Base-by-base conservation (phyloP, 1,140 invertebrate species). In the Drosophila pseudoobscura region DNA sequence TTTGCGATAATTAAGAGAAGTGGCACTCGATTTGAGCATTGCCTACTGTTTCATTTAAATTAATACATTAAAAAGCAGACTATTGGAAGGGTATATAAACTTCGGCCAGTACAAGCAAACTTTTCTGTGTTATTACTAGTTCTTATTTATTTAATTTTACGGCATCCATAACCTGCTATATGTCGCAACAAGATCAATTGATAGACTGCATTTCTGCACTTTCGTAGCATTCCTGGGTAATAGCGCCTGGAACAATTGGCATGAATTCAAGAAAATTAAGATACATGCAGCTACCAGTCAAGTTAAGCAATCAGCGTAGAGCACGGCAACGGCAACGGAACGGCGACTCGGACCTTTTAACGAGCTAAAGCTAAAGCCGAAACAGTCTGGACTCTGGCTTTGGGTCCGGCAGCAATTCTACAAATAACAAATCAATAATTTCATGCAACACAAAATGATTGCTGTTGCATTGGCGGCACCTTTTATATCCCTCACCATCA, bases 351-450 rank as follows among this genome's bases (percentile, higher is more conserved):
- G 64, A 69, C 75, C 65, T 75, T 78, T 78, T 75, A 75, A 78
- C 75, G 75, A 78, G 75, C 72, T 63, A 35, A 29, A 57, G 13
- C 50, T n/a, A 24, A 31, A 8, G 22, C 41, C 20, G 56, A 26
- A 39, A 35, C 31, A 39, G 35, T 39, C 35, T 39, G 35, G 11
- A 13, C 35, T 39, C 4, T 35, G 15, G 49, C 6, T 26, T 9
- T 24, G 13, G 26, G 57, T 61, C 39, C 64, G 51, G 51, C 68
- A 75, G 65, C 61, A 51, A 59, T 59, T 59, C 75, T 56, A 58
- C 75, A 75, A 79, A 77, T 79, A 79, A 79, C 74, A 79, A 78
- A 80, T 80, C 72, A 80, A 80, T 80, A 80, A 80, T 75, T 80
- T 78, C 65, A 71, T 80, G 78, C 75, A 78, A 75, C 58, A 61